A percentile compares a stretch with the other conserved stretches of the same genome.
Evolutionary conservation across 2,113 vertebrate genomes (phyloP).

Genomic region (Danio rerio): DNA sequence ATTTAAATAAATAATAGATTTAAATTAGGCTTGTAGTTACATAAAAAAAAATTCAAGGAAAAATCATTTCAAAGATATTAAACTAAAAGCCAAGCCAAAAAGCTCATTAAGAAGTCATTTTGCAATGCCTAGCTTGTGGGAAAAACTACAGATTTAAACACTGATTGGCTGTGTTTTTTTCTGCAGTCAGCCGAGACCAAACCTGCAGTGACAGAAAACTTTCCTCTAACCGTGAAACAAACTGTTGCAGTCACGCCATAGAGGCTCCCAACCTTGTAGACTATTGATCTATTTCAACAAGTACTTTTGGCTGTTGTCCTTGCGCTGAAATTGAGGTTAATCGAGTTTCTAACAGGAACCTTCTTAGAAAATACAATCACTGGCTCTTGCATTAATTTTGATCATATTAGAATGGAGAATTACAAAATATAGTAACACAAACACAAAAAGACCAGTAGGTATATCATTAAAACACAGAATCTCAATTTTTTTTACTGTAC

Average conservation of each 20-base stretch:
- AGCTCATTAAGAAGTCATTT: not conserved
- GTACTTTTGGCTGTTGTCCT: not conserved
- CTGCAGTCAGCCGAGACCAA: not conserved
- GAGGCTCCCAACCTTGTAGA: not conserved
- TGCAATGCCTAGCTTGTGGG: not conserved
- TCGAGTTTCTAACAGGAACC: not conserved
- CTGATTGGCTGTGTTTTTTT: not conserved
- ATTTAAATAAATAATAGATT: too few relatives aligned
- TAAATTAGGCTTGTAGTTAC: too few relatives aligned
- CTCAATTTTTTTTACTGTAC: too few relatives aligned
- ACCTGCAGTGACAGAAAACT: not conserved
- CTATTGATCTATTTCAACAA: slow-evolving; percentile 1
- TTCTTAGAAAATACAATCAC: not conserved
- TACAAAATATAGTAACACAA: too few relatives aligned
- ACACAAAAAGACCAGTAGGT: too few relatives aligned
- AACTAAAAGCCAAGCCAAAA: slow-evolving; percentile 1
- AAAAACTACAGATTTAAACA: not conserved
- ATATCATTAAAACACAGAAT: too few relatives aligned
- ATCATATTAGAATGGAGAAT: too few relatives aligned
- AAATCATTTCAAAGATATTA: not conserved
- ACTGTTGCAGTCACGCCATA: not conserved
- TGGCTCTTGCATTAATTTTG: not conserved
- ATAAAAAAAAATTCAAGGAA: too few relatives aligned
- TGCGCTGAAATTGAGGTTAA: not conserved
- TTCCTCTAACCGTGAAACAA: slow-evolving; percentile 16